These are phyloP conservation scores for Rhinoptilus africanus DNA, from an alignment of 2,113 vertebrate species.

Conservation along the genomic window DNA sequence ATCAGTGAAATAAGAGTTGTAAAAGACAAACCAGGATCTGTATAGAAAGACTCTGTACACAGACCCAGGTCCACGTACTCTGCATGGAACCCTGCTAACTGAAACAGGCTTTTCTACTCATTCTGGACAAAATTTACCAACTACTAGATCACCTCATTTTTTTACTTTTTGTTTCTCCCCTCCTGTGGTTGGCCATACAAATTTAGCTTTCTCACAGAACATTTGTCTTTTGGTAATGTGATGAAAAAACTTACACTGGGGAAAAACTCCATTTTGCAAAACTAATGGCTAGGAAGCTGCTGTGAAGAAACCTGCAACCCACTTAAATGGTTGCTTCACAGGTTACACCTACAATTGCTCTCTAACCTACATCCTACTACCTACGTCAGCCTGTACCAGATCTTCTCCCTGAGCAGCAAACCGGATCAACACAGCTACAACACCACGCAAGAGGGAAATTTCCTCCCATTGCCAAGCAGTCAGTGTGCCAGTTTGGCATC, in stretches of 20 bases:
- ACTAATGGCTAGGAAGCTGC: background rate
- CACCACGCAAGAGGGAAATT: background rate
- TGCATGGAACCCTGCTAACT: background rate
- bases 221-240: fast-evolving
- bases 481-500: background rate
- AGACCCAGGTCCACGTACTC: background rate
- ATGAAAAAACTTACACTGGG: fast-evolving
- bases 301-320: background rate
- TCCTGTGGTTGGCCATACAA: background rate
- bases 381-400: fast-evolving
- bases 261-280: background rate
- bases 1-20: background rate
- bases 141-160: background rate
- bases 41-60: fast-evolving
- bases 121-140: background rate
- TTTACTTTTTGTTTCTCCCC: background rate
- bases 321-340: background rate
- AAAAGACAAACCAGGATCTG: background rate
- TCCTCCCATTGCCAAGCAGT: background rate
- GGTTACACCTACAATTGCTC: background rate
- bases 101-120: background rate
- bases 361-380: background rate
- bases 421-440: background rate
- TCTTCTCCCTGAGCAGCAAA: background rate
- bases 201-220: background rate